These are phyloP conservation scores for Phalloptychus januarius DNA, from an alignment of 2,797 vertebrate genomes.

Conservation along the genomic window DNA sequence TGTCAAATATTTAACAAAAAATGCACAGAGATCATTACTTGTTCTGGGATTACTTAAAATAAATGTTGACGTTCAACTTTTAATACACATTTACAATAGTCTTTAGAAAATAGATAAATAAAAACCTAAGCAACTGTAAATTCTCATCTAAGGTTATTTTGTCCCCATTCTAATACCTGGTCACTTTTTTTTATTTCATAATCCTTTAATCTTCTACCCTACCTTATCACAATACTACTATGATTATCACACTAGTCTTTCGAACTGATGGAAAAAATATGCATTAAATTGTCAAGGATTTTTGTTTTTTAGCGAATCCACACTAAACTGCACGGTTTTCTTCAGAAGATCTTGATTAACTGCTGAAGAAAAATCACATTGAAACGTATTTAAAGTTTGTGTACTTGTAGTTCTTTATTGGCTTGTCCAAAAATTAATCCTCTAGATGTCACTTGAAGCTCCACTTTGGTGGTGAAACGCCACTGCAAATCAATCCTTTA, in stretches of 20 bases:
- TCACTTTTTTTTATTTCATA: background rate
- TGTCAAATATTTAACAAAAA: constrained; percentile 33
- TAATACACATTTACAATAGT: background rate
- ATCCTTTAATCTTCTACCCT: background rate
- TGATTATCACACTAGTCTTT: no score
- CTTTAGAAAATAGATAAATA: background rate
- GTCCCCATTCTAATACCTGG: background rate
- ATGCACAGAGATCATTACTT: constrained; percentile 42
- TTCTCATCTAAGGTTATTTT: background rate
- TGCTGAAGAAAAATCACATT: background rate
- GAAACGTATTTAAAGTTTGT: background rate
- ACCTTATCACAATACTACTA: background rate
- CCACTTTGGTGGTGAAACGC: no score
- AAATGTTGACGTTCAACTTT: constrained; percentile 24
- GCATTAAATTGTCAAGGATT: background rate
- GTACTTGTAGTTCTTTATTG: no score
- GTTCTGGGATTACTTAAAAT: constrained; percentile 18
- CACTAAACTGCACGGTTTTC: no score
- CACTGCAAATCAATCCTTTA: no score
- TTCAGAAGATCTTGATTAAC: no score
- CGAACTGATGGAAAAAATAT: background rate
- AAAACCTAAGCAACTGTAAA: background rate
- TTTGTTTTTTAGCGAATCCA: background rate
- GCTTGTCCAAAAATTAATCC: no score
- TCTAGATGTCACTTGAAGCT: no score